Base-by-base conservation (phyloP, 2,888 invertebrate genomes). In the Blastobasis lacticolella region DNA sequence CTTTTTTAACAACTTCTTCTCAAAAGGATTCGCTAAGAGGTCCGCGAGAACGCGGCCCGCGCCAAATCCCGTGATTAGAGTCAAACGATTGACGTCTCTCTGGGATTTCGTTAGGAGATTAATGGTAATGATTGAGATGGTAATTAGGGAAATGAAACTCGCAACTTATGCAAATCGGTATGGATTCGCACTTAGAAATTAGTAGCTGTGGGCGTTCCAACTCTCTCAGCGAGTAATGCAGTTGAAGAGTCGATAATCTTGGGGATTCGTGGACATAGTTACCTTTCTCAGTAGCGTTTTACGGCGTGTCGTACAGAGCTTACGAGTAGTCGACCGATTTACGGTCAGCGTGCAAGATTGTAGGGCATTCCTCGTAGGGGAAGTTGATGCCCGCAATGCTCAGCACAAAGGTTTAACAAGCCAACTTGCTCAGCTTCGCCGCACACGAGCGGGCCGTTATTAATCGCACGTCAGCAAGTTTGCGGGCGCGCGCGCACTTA, bases 1-100 rank as follows among this genome's bases (percentile, higher is more conserved):
- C 67, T 82, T 84, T 69, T 84, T 82, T 76, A 79, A 77, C 75
- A 80, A 75, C 77, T 81, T 81, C 80, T 74, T 78, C 73, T 75
- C 70, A 74, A 78, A 81, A 78, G 78, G 76, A 77, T 78, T 75
- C 73, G 65, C 69, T 73, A 75, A 80, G 73, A 75, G 72, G 70
- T 67, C 63, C 63, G 70, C 63, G 69, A 68, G 71, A 74, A 71
- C 65, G 71, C 72, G 67, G 69, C 72, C 76, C 74, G 45, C 74
- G 77, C 67, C 67, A 75, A 81, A 82, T 79, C 76, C 72, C 58
- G 69, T 75, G 78, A 81, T 82, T 80, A 81, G 71, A 77, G 71
- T 69, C 69, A 75, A 74, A 65, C 75, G 77, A 78, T 75, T 78
- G 80, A 80, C 75, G 69, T 70, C 72, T 67, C 71, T 63, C 68